Evolutionary conservation across 1,140 invertebrate species (phyloP).

Genomic region (Atta cephalotes): DNA sequence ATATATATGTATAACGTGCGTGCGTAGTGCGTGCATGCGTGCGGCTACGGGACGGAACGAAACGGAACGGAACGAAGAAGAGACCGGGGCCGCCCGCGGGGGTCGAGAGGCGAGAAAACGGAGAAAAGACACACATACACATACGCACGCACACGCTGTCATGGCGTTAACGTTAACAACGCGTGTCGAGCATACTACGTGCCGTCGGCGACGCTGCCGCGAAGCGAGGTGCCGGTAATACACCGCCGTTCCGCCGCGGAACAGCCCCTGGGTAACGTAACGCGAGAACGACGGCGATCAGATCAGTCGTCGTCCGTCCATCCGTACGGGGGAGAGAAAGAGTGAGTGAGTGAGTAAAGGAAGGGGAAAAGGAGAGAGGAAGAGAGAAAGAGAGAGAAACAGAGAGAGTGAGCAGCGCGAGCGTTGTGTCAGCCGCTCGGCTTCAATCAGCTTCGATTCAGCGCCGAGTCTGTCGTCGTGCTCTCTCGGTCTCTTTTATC

Average conservation of each 20-base stretch:
- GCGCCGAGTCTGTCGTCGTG: background rate
- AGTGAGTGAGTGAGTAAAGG: background rate
- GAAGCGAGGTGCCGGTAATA: slow-evolving; percentile 53
- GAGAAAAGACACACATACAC: slow-evolving; percentile 11
- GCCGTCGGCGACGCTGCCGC: slow-evolving; percentile 27
- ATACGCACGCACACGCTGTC: background rate
- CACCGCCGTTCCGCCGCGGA: slow-evolving; percentile 15
- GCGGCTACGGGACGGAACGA: slow-evolving; percentile 5
- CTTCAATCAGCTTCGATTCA: slow-evolving; percentile 6
- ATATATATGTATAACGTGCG: background rate
- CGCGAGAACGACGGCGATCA: slow-evolving; percentile 17
- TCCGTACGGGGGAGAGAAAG: background rate
- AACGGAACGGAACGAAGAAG: slow-evolving; percentile 10
- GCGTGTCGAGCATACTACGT: slow-evolving; percentile 39
- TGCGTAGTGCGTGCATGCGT: background rate
- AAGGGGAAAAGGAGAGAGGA: background rate
- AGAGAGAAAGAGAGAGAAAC: background rate
- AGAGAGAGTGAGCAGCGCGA: slow-evolving; percentile 30
- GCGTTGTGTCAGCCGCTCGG: slow-evolving; percentile 32
- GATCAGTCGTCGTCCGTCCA: slow-evolving; percentile 1
- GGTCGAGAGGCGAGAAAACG: slow-evolving; percentile 15
- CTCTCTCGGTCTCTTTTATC: background rate
- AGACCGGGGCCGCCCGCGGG: background rate
- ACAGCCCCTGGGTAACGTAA: slow-evolving; percentile 1
- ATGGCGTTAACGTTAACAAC: slow-evolving; percentile 52